Evolutionary conservation across 2,888 invertebrate genomes (phyloP), one percentile per base, ranked within the genome.

Genomic region (Yponomeuta evonymella): DNA sequence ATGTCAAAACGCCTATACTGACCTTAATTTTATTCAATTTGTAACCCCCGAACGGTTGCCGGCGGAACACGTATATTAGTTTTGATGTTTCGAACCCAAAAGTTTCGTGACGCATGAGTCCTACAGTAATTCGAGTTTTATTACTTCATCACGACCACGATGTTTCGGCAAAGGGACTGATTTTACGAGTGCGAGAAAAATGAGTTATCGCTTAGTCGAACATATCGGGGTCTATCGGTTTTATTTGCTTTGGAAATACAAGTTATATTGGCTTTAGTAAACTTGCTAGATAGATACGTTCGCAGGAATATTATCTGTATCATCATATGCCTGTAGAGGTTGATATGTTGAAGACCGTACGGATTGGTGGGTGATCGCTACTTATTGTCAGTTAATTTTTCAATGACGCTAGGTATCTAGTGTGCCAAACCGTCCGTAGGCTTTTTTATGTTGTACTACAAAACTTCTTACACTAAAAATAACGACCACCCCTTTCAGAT

Each of bases 11-110:
- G 1, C 15, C 51, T 81, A 81, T 80, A 77, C 79, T 80, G 81
- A 78, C 86, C 87, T 86, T 87, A 88, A 89, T 90, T 89, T 89
- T 85, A 89, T 90, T 90, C 89, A 89, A 89, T 90, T 90, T 88
- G 87, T 82, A 87, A 88, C 87, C 58, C 48, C 30, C 29, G 68
- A 51, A 30, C 51, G 6, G 68, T 68, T 68, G 51, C 15, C 30
- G 67, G 5, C 12, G 12, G 51, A 68, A 30, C 68, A 51, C 68
- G 68, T 68, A 68, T 68, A 68, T 68, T 29, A 68, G 68, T 68
- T 68, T 30, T 51, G 68, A 68, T 68, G 68, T 88, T 85, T 82
- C 81, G 81, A 81, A 85, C 90, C 89, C 89, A 81, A 90, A 90
- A 90, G 87, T 90, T 90, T 84, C 79, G 82, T 89, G 88, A 90